Evolutionary conservation across 2,888 invertebrate genomes (phyloP).

Genomic region (Tinea trinotella): DNA sequence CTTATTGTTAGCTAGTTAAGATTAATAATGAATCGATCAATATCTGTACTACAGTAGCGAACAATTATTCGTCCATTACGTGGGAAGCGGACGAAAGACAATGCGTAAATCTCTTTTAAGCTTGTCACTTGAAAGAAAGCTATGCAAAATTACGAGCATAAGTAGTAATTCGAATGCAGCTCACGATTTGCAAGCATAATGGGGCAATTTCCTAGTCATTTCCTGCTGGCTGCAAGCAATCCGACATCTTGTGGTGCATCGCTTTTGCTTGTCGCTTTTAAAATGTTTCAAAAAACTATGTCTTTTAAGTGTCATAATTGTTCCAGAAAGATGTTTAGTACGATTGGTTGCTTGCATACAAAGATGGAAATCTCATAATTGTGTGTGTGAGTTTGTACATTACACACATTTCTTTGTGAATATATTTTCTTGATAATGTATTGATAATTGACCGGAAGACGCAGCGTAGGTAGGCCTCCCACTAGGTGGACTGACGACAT

Average conservation of each 20-base stretch:
- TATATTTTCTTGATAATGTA: no score
- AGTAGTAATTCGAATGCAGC: constrained; percentile 65
- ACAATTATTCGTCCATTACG: not conserved
- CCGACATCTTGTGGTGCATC: constrained; percentile 52
- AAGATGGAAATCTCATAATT: no score
- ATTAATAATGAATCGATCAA: no score
- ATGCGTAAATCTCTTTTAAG: constrained; percentile 11
- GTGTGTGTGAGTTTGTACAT: no score
- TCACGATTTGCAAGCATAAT: constrained; percentile 65
- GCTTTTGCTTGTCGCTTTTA: constrained; percentile 21
- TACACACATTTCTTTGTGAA: no score
- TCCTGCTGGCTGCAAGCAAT: constrained; percentile 57
- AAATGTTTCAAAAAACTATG: not conserved
- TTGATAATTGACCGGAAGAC: no score
- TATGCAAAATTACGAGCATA: constrained; percentile 57
- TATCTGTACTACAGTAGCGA: no score
- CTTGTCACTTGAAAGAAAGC: constrained; percentile 24
- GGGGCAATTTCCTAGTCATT: constrained; percentile 67
- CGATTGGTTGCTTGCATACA: no score
- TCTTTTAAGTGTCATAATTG: not conserved
- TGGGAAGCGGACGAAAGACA: not conserved
- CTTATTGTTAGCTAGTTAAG: no score
- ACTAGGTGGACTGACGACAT: no score
- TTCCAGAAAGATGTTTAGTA: no score
- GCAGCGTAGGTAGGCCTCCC: no score